Conservation (phyloP, 2,888 invertebrate species). For the Temnothorax unifasciatus region DNA sequence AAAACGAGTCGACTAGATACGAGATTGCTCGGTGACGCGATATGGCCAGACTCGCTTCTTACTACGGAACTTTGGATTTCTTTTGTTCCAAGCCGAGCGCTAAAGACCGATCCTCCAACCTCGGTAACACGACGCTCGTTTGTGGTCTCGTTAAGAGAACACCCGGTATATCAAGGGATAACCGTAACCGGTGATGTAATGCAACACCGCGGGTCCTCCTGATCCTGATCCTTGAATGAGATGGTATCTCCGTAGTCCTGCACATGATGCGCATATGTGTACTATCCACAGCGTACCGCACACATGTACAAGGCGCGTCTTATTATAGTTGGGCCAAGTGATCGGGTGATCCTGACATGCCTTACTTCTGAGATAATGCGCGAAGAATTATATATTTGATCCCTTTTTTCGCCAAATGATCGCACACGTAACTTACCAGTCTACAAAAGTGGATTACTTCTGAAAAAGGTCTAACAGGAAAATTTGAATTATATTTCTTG, state of each 20-base stretch:
- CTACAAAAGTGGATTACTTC: background rate
- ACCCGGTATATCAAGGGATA: constrained; percentile 84
- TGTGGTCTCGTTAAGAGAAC: constrained; percentile 83
- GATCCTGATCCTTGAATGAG: constrained; percentile 84
- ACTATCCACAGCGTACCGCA: constrained; percentile 54
- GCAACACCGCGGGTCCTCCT: constrained; percentile 82
- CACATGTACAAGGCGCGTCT: constrained; percentile 59
- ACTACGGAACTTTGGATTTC: constrained; percentile 1
- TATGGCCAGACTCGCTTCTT: background rate
- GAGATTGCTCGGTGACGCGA: background rate
- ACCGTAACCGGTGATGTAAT: constrained; percentile 83
- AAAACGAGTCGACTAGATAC: background rate
- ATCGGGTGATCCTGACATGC: constrained; percentile 65
- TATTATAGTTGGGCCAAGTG: constrained; percentile 65
- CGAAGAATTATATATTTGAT: background rate
- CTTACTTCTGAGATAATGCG: constrained; percentile 24
- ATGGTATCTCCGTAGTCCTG: constrained; percentile 78
- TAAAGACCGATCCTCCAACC: constrained; percentile 41
- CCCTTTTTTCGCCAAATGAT: background rate
- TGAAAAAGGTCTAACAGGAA: background rate
- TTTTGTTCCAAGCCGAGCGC: constrained; percentile 40
- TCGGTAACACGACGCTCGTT: constrained; percentile 82
- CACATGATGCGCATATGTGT: constrained; percentile 67
- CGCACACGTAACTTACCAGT: background rate
- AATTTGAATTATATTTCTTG: background rate